Conservation (phyloP, 2,797 vertebrate species). For the Heterohyrax brucei region DNA sequence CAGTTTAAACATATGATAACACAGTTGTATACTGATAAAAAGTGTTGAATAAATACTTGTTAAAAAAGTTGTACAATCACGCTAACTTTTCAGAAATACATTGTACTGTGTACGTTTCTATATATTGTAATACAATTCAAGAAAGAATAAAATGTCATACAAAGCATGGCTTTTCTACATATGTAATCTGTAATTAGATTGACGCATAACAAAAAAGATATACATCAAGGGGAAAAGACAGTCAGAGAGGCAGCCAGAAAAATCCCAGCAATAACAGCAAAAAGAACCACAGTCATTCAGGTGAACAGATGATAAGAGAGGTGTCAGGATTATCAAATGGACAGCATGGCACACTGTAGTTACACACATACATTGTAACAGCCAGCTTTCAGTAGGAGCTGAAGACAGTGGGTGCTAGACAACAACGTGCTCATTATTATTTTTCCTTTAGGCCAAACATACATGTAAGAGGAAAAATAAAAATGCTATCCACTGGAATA, state of each 20-base stretch:
- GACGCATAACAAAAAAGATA: conserved; percentile 18
- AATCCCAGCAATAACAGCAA: conserved; percentile 16
- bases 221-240: background rate
- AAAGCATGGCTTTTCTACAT: background rate
- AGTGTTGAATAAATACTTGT: conserved; percentile 48
- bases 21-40: background rate
- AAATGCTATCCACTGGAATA: conserved; percentile 44
- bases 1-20: conserved; percentile 18
- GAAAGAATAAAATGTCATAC: background rate
- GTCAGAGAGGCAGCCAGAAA: background rate
- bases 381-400: background rate
- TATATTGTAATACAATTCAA: background rate
- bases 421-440: conserved; percentile 60
- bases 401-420: conserved; percentile 18
- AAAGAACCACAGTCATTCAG: conserved; percentile 25
- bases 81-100: conserved; percentile 41
- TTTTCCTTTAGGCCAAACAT: conserved; percentile 58
- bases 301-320: background rate
- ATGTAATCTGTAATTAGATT: conserved; percentile 33
- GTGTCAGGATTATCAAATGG: conserved; percentile 4
- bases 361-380: conserved; percentile 16
- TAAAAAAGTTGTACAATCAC: background rate
- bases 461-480: background rate
- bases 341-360: background rate
- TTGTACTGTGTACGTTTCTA: background rate